phyloP scores from a whole-genome alignment of 2,113 vertebrate genomes.

The Sinocyclocheilus anophthalmus region DNA sequence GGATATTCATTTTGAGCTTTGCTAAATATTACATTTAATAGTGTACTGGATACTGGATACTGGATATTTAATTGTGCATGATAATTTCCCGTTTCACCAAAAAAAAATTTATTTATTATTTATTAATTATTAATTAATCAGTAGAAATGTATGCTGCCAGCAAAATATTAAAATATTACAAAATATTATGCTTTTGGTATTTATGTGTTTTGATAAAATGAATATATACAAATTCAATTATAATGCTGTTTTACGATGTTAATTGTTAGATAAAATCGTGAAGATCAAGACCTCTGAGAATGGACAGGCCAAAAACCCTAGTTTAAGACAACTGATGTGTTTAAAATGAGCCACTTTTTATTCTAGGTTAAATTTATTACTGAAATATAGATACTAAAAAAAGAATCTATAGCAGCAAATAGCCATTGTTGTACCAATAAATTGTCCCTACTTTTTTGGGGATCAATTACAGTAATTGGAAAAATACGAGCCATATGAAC shows the following conservation, averaged over 20 bases:
- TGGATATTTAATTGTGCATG: no score
- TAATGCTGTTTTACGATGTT: no score
- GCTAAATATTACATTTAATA: not conserved
- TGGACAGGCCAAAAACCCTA: not conserved
- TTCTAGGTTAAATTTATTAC: not conserved
- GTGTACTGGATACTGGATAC: not conserved
- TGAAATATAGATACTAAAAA: no score
- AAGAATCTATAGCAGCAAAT: not conserved
- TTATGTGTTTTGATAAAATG: no score
- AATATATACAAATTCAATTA: no score
- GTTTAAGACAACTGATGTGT: not conserved
- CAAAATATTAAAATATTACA: no score
- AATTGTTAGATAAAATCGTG: not conserved
- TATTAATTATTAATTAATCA: no score
- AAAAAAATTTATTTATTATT: no score
- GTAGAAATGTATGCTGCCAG: no score
- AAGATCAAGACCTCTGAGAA: no score
- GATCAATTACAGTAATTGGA: not conserved
- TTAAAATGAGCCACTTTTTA: not conserved
- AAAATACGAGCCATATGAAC: not conserved
- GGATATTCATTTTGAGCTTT: not conserved
- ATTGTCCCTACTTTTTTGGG: not conserved
- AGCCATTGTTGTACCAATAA: not conserved
- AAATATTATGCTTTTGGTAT: no score
- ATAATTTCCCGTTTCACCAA: not conserved